phyloP scores from a whole-genome alignment of 2,113 vertebrate genomes.

The Chaetodon trifascialis region DNA sequence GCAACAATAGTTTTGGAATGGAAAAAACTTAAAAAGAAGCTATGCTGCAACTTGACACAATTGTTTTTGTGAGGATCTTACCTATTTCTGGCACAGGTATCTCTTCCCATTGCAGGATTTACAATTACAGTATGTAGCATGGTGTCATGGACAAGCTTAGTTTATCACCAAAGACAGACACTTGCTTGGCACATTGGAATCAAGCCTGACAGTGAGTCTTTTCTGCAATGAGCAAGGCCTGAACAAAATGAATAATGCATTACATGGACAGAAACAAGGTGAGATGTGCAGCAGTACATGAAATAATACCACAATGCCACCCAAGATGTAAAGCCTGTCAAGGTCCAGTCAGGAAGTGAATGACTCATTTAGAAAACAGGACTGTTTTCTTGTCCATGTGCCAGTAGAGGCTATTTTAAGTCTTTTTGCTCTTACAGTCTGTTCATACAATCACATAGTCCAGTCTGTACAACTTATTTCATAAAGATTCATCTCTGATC shows the following conservation, averaged over 20 bases:
- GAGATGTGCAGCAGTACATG: neutral
- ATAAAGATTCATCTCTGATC: constrained; percentile 6
- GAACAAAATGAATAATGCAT: constrained; percentile 19
- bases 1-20: neutral
- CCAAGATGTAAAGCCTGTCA: neutral
- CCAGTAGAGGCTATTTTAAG: neutral
- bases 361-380: neutral
- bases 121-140: neutral
- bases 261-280: neutral
- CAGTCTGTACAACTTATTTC: neutral
- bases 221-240: neutral
- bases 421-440: neutral
- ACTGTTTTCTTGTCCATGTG: constrained; percentile 3
- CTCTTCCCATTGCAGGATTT: neutral
- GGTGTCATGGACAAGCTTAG: neutral
- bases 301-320: neutral
- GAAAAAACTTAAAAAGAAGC: neutral
- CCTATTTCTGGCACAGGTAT: neutral
- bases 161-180: neutral
- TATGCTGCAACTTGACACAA: neutral
- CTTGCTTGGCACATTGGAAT: neutral
- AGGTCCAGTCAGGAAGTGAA: neutral
- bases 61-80: constrained; percentile 6
- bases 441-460: neutral
- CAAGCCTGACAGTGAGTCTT: neutral